Evolutionary conservation across 2,888 invertebrate species (phyloP).

Genomic region (Tenthredo distinguenda): DNA sequence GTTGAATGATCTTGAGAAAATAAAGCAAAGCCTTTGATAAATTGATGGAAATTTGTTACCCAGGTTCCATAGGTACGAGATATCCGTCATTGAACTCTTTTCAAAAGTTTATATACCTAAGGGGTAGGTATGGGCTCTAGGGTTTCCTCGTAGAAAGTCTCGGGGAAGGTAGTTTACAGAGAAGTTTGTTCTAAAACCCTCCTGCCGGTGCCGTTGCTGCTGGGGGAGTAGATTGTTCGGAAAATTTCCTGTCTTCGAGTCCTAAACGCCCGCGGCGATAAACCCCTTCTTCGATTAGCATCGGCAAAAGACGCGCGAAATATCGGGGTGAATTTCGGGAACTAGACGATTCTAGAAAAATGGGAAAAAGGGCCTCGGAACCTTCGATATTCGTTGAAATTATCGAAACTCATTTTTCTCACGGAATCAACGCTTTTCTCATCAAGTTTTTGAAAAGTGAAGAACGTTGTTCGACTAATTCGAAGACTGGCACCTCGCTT

Average conservation of each 20-base stretch:
- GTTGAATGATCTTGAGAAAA: not conserved
- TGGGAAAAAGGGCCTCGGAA: no score
- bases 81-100: constrained; percentile 5
- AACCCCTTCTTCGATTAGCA: constrained; percentile 22
- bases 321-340: not conserved
- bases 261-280: not conserved
- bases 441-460: not conserved
- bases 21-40: not conserved
- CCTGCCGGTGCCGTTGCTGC: not conserved
- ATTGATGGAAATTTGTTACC: not conserved
- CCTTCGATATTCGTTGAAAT: no score
- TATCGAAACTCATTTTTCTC: no score
- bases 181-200: constrained; percentile 7
- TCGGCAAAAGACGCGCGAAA: not conserved
- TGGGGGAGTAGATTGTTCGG: not conserved
- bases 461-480: not conserved
- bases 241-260: constrained; percentile 34
- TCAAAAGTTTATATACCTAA: constrained; percentile 5
- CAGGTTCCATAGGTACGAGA: not conserved
- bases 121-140: constrained; percentile 1
- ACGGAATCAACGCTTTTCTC: not conserved
- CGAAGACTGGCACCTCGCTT: not conserved
- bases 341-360: no score
- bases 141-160: not conserved
- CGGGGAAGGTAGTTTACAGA: not conserved